A percentile compares a stretch with the other conserved stretches of the same genome.
Conservation (phyloP, 2,797 vertebrate species). For the Microtus californicus region DNA sequence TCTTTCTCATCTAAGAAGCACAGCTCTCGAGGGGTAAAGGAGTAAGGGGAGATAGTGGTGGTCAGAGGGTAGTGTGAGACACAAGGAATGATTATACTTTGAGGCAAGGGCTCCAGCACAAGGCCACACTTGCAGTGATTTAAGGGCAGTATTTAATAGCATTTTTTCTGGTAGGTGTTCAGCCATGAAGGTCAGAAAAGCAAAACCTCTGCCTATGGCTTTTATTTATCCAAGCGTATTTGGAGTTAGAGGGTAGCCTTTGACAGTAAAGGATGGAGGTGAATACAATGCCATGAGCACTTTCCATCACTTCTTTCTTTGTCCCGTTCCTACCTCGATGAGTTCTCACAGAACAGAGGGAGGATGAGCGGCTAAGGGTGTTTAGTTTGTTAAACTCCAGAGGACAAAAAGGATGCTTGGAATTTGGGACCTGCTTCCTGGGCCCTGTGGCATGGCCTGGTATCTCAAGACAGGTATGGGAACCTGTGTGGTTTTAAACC, state of each 20-base stretch:
- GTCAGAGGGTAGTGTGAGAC: conserved; percentile 39
- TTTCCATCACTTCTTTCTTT: background rate
- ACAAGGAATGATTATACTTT: conserved; percentile 50
- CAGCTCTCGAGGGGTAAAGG: background rate
- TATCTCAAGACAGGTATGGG: fast-evolving
- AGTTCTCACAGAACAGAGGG: background rate
- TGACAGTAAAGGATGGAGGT: conserved; percentile 19
- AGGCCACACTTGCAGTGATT: conserved; percentile 62
- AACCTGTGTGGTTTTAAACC: background rate
- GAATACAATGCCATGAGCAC: background rate
- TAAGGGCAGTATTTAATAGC: conserved; percentile 63
- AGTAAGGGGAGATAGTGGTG: background rate
- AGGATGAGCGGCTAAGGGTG: background rate
- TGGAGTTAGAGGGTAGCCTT: conserved; percentile 44
- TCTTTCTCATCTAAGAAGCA: background rate
- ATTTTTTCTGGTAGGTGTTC: conserved; percentile 54
- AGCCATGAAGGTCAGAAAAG: conserved; percentile 67
- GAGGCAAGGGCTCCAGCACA: conserved; percentile 10
- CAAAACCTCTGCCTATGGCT: conserved; percentile 55
- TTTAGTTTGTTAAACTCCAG: background rate
- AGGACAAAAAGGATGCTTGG: background rate
- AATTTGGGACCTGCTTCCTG: fast-evolving
- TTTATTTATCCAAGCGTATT: conserved; percentile 61
- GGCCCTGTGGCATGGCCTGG: fast-evolving
- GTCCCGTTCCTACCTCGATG: background rate